These are phyloP conservation scores for mouse (Mus musculus) DNA, from an alignment of 2,113 vertebrate genomes.

Conservation along the genomic window DNA sequence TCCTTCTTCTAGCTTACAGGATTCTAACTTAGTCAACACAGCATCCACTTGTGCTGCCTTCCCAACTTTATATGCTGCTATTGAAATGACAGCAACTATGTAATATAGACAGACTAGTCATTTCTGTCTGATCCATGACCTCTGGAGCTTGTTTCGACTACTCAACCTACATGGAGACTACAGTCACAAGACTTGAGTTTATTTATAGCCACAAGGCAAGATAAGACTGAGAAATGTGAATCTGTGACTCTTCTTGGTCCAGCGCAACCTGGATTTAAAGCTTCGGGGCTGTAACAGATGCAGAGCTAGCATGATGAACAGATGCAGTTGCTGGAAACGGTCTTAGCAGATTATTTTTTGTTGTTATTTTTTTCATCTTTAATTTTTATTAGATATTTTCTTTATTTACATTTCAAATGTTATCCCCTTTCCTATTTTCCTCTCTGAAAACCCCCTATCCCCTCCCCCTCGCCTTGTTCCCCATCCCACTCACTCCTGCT, in stretches of 20 bases:
- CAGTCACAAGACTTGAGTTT: background rate
- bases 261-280: background rate
- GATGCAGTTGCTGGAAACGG: slow-evolving; percentile 61
- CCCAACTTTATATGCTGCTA: background rate
- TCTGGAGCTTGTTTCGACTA: background rate
- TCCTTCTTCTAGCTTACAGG: background rate
- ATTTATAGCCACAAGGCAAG: slow-evolving; percentile 7
- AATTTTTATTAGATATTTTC: no score
- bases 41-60: rapidly evolving
- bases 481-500: no score
- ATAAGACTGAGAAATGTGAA: background rate
- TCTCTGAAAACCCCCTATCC: no score
- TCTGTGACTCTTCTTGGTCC: background rate
- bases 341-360: slow-evolving; percentile 54
- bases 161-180: background rate
- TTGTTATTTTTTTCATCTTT: no score
- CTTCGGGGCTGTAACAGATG: background rate
- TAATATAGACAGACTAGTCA: background rate
- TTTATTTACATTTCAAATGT: no score
- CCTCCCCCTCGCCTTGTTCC: no score
- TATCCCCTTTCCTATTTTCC: no score
- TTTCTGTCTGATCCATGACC: background rate
- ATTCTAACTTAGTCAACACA: rapidly evolving
- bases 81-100: background rate
- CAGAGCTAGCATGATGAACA: slow-evolving; percentile 48